A percentile compares a stretch with the other conserved stretches of the same genome.
Conservation (phyloP, 2,888 invertebrate species). For the Habrosyne pyritoides region DNA sequence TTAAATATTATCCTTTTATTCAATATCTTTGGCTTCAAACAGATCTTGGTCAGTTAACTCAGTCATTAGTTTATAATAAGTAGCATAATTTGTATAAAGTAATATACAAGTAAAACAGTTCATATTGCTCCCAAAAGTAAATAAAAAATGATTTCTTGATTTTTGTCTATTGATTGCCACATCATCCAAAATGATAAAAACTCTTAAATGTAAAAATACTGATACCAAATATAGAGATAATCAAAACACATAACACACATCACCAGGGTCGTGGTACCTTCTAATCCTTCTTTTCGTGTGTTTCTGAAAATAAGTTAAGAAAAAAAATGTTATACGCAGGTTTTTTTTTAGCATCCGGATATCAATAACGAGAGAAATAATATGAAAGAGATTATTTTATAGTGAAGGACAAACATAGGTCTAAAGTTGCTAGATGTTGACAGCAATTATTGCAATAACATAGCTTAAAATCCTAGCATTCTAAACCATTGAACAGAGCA, state of each 20-base stretch:
- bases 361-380: too few species aligned
- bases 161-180: background rate
- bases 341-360: too few species aligned
- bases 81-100: background rate
- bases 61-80: background rate
- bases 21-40: constrained; percentile 1
- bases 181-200: constrained; percentile 47
- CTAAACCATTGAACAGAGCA: too few species aligned
- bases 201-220: background rate
- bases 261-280: background rate
- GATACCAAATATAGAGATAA: background rate
- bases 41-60: background rate
- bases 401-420: too few species aligned
- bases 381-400: too few species aligned
- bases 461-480: too few species aligned
- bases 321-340: background rate
- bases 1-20: constrained; percentile 11
- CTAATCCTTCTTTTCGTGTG: constrained; percentile 5
- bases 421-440: too few species aligned
- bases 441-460: too few species aligned
- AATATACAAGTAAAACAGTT: background rate
- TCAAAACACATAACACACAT: background rate
- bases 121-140: background rate
- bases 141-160: background rate
- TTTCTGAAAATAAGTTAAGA: constrained; percentile 1